phyloP scores from a whole-genome alignment of 2,888 invertebrate species.

The Arctia plantaginis region DNA sequence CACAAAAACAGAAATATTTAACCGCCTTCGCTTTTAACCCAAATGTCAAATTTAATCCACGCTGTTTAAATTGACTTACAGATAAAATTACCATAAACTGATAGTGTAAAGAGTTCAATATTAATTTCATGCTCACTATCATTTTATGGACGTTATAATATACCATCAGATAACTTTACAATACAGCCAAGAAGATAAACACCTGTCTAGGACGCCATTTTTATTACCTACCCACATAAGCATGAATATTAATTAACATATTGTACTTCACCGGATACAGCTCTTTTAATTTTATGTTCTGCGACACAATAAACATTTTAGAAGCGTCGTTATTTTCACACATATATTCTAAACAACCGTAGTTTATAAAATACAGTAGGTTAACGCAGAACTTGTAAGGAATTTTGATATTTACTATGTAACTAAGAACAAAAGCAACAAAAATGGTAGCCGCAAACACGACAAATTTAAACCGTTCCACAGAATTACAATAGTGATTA shows the following conservation, averaged over 20 bases:
- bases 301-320: conserved; percentile 13
- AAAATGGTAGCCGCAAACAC: conserved; percentile 63
- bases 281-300: conserved; percentile 13
- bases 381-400: conserved; percentile 32
- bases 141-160: conserved; percentile 23
- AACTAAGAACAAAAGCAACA: conserved; percentile 51
- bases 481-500: conserved; percentile 77
- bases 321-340: conserved; percentile 18
- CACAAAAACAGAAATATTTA: neutral
- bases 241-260: conserved; percentile 29
- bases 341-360: conserved; percentile 14
- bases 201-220: conserved; percentile 28
- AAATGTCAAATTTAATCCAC: neutral
- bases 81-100: conserved; percentile 8
- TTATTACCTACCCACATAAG: conserved; percentile 30
- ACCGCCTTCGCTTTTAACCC: neutral
- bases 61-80: neutral
- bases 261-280: conserved; percentile 20
- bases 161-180: conserved; percentile 35
- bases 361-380: conserved; percentile 34
- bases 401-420: conserved; percentile 56
- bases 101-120: conserved; percentile 1
- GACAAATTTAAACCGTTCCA: conserved; percentile 61
- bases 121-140: conserved; percentile 23
- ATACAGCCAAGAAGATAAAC: conserved; percentile 26